phyloP scores from a whole-genome alignment of 2,888 invertebrate genomes.

The Sylvicola cinctus region DNA sequence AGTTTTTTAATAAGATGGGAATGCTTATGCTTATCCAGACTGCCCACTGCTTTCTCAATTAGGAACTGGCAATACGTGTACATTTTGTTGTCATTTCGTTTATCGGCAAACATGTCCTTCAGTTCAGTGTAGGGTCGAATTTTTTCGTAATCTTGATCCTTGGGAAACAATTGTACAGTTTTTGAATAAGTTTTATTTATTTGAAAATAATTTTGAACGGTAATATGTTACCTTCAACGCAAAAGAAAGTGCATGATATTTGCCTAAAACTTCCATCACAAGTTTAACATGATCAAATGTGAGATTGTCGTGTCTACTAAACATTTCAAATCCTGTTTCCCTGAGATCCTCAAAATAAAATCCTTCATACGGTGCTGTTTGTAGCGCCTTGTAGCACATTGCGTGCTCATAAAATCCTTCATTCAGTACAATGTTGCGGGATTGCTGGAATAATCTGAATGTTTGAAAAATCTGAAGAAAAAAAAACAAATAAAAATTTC shows the following conservation, averaged over 20 bases:
- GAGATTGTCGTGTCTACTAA: constrained; percentile 22
- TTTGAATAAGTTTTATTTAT: too few species aligned
- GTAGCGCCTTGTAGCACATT: constrained; percentile 11
- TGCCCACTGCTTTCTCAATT: too few species aligned
- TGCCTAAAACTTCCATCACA: constrained; percentile 25
- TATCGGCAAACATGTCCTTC: constrained; percentile 9
- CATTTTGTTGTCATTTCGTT: too few species aligned
- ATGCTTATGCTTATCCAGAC: too few species aligned
- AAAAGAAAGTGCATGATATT: constrained; percentile 28
- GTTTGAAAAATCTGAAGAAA: too few species aligned
- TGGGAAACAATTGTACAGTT: too few species aligned
- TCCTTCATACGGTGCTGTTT: constrained; percentile 21
- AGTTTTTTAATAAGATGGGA: constrained; percentile 8
- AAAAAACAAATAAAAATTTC: too few species aligned
- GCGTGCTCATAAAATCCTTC: constrained; percentile 15
- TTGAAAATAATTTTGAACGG: too few species aligned
- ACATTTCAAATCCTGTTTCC: constrained; percentile 22
- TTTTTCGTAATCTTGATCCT: too few species aligned
- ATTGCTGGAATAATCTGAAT: too few species aligned
- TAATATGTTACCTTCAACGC: constrained; percentile 21
- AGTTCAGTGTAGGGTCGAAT: too few species aligned
- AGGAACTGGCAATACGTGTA: too few species aligned
- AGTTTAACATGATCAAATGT: constrained; percentile 19
- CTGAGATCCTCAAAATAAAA: constrained; percentile 29
- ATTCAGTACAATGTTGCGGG: constrained; percentile 5